Evolutionary conservation across 2,797 vertebrate species (phyloP).

Genomic region (Buceros bicornis): DNA sequence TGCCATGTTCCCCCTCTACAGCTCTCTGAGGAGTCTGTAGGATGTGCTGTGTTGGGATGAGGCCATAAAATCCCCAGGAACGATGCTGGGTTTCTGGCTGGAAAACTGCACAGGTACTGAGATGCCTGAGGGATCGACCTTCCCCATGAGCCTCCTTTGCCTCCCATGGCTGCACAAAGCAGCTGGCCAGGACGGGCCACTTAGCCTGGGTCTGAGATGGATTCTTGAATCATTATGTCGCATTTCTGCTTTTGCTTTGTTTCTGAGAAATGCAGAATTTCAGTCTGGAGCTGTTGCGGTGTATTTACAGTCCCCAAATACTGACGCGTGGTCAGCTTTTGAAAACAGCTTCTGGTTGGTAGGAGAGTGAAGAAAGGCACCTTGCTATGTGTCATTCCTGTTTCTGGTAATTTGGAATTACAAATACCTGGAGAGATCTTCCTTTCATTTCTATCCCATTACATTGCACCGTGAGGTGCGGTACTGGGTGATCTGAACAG

Average conservation of each 20-base stretch:
- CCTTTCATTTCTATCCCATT: not conserved
- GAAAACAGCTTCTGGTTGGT: not conserved
- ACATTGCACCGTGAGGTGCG: not conserved
- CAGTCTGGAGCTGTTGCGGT: not conserved
- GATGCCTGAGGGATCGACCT: not conserved
- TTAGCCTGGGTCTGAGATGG: not conserved
- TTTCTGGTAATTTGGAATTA: not conserved
- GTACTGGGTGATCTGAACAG: not conserved
- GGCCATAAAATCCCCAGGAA: not conserved
- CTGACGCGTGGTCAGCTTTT: not conserved
- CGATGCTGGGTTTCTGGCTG: not conserved
- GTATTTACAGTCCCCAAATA: not conserved
- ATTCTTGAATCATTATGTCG: not conserved
- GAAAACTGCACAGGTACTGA: not conserved
- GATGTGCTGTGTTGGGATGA: not conserved
- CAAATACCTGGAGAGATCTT: not conserved
- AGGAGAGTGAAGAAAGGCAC: not conserved
- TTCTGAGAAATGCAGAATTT: slow-evolving; percentile 6
- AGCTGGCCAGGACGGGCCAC: not conserved
- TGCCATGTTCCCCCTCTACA: not conserved
- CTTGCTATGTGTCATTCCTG: not conserved
- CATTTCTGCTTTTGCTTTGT: not conserved
- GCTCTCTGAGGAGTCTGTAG: not conserved
- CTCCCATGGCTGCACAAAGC: not conserved
- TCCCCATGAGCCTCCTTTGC: not conserved